These are phyloP conservation scores for Drosophila ochracea DNA, from an alignment of 2,888 invertebrate genomes.

Conservation along the genomic window DNA sequence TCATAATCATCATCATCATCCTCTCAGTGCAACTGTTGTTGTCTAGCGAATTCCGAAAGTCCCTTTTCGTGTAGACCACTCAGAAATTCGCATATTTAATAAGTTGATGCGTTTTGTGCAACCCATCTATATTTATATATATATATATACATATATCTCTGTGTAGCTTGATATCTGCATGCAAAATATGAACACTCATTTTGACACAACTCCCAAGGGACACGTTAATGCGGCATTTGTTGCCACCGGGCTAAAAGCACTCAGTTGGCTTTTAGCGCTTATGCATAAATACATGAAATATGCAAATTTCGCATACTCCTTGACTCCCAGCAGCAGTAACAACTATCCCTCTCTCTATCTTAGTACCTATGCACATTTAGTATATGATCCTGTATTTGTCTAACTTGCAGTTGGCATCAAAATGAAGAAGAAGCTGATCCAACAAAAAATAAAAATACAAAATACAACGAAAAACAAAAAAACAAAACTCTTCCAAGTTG, in stretches of 20 bases:
- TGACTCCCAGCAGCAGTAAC: slow-evolving; percentile 12
- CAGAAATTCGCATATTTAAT: slow-evolving; percentile 61
- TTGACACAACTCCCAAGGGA: slow-evolving; percentile 64
- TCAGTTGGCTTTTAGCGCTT: slow-evolving; percentile 72
- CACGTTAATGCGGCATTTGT: slow-evolving; percentile 74
- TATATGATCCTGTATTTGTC: slow-evolving; percentile 36
- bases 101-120: slow-evolving; percentile 68
- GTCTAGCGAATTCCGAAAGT: slow-evolving; percentile 28
- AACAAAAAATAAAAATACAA: background rate
- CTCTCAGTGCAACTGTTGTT: slow-evolving; percentile 13
- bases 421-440: background rate
- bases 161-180: slow-evolving; percentile 5
- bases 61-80: slow-evolving; percentile 15
- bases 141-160: slow-evolving; percentile 1
- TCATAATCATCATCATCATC: slow-evolving; percentile 13
- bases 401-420: slow-evolving; percentile 24
- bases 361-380: slow-evolving; percentile 4
- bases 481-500: slow-evolving; percentile 29
- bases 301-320: slow-evolving; percentile 59
- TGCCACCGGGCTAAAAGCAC: slow-evolving; percentile 44
- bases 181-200: slow-evolving; percentile 49
- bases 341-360: slow-evolving; percentile 8
- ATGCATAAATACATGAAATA: slow-evolving; percentile 69
- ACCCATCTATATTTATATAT: slow-evolving; percentile 11
- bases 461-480: background rate